Evolutionary conservation across 2,113 vertebrate genomes (phyloP).

Genomic region (Arothron firmamentum): DNA sequence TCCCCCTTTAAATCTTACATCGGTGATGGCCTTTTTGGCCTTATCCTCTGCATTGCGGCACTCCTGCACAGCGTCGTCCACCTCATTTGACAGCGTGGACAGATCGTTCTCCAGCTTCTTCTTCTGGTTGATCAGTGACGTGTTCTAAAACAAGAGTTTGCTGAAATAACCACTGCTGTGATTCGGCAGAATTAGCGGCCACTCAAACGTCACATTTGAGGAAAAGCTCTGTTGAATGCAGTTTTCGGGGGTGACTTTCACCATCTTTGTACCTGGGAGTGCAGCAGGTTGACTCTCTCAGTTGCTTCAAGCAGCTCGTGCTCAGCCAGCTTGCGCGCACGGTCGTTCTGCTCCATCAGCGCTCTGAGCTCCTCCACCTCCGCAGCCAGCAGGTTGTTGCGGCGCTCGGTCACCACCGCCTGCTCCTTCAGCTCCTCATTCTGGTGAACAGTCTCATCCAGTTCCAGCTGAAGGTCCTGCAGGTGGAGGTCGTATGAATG

Average conservation of each 20-base stretch:
- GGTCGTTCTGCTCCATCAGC: conserved; percentile 83
- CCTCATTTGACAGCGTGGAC: conserved; percentile 78
- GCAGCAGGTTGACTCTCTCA: conserved; percentile 87
- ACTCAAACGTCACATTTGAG: too few relatives aligned
- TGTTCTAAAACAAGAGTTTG: conserved; percentile 78
- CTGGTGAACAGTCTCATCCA: conserved; percentile 82
- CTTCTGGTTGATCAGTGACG: conserved; percentile 86
- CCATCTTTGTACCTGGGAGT: conserved; percentile 78
- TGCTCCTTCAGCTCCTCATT: conserved; percentile 88
- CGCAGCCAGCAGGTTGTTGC: conserved; percentile 77
- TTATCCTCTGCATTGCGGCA: conserved; percentile 89
- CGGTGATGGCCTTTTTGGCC: conserved; percentile 91
- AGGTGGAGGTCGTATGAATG: background rate
- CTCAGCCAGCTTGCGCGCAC: conserved; percentile 84
- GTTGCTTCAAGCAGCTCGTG: conserved; percentile 87
- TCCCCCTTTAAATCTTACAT: conserved; percentile 71
- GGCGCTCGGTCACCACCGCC: conserved; percentile 79
- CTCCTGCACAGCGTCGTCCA: conserved; percentile 87
- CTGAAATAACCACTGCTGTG: background rate
- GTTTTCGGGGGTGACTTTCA: background rate
- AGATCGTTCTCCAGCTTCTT: conserved; percentile 89
- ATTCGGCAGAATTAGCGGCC: background rate
- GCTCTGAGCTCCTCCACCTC: conserved; percentile 88
- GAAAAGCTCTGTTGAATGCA: too few relatives aligned
- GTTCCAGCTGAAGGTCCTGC: conserved; percentile 85